Evolutionary conservation across 1,140 invertebrate genomes (phyloP), one percentile per base, ranked within the genome.

Genomic region (Eciton burchellii): DNA sequence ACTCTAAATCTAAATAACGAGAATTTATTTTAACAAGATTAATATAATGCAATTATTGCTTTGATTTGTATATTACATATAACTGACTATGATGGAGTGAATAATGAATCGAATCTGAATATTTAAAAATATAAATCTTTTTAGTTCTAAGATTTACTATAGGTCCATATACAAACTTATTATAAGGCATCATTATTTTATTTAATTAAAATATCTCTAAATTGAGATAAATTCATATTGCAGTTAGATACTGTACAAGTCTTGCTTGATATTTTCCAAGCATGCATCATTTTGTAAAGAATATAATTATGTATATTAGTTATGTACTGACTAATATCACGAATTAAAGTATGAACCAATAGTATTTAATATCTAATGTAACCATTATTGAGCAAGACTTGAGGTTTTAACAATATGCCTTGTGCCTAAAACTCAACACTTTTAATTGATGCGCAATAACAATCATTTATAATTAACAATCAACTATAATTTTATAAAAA

Each of bases 291-390:
- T 6, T 35, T 35, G 35, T 24, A 24, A 57, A 57, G 35, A 21
- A n/a, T n/a, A 43, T 19, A 6, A 35, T 29, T 57, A 57, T 16
- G 35, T 6, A 35, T 35, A 35, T 35, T 35, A 35, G 6, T 72
- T 57, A 11, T 21, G 16, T 72, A 59, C 16, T 35, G 35, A 54
- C 26, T 57, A 71, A 72, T 59, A 72, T 72, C 54, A 72, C 21
- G 9, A 24, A 72, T 72, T 11, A 43, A 59, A 43, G 57, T 26
- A 19, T 24, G 2, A 1, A 56, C 19, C 70, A 57, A 71, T 54
- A 14, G 8, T 14, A 16, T 19, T n/a, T 72, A 21, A 8, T 59
- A 29, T 72, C 14, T 41, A 54, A 54, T 54, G 8, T 68, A 35
- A 70, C 52, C 29, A 70, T 24, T 41, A 71, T 0, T 4, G 19